Evolutionary conservation across 2,888 invertebrate species (phyloP), one percentile per base, ranked within the genome.

Genomic region (Mythimna lalbum): DNA sequence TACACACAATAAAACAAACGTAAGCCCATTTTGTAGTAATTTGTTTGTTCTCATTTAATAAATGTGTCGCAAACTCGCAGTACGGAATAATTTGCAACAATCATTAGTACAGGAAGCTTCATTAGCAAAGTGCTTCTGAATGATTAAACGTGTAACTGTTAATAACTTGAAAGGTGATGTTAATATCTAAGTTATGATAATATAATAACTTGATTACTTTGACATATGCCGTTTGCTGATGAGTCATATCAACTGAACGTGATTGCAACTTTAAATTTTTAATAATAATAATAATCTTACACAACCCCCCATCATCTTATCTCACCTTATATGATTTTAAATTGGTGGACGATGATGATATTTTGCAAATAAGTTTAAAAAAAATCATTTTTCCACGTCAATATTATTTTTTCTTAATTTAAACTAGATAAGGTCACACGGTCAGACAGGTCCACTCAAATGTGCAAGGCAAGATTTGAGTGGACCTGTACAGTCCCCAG

Each of bases 121-220:
- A 59, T 76, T n/a, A 68, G 31, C 33, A 59, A 71, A 71, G 66
- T 56, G 71, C 66, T 68, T 5, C 21, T 59, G 52, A 76, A 76
- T 76, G 6, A 36, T 53, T 73, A 76, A 73, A 31, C 27, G n/a
- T 53, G 36, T 47, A 36, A 21, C 50, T 66, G 53, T 53, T 52
- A 52, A 27, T 43, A 52, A 75, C 76, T 21, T 27, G 59, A 56
- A 55, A 56, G 53, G 19, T 49, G 55, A 49, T 50, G 63, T 71
- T 49, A 72, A 65, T 65, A 23, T 75, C 14, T 10, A 50, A 17
- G n/a, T 49, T 47, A 74, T 64, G 9, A 39, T 65, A 50, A 72
- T 76, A 56, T 39, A 10, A 17, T 39, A n/a, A 39, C 23, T 49
- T 50, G 39, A 75, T 65, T 39, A 65, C n/a, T 17, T 76, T 27